Evolutionary conservation across 1,140 invertebrate species (phyloP), one percentile per base, ranked within the genome.

Genomic region (Drosophila albomicans): DNA sequence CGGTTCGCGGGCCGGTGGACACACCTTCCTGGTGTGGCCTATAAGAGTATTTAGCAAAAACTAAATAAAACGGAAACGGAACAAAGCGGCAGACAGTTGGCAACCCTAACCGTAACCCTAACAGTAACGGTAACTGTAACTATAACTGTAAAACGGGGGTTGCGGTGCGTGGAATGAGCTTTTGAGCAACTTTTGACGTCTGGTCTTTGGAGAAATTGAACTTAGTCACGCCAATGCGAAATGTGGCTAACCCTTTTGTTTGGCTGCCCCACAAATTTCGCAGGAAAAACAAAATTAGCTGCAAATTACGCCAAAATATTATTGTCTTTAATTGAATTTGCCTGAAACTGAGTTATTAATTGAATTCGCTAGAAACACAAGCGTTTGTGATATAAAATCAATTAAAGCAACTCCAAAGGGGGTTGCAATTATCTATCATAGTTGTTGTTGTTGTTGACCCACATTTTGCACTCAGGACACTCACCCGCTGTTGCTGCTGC

Each of bases 211-310:
- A 88, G 75, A 88, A 89, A 88, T 88, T 89, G 87, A 63, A 72
- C 62, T 75, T 49, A 89, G 84, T 88, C 84, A 88, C 84, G 84
- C 84, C 61, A 88, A 67, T 78, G 85, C 70, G 67, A 80, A 84
- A 74, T 32, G 25, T 11, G 48, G 57, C 71, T 74, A 88, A 88
- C 84, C 84, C 84, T 84, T 85, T 66, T 62, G 32, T 30, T 28
- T 58, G 41, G 46, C 58, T 65, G 62, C 48, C 65, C 74, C 81
- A 41, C 78, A 63, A 81, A 25, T 25, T 86, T 89, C 80, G 48
- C 59, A 71, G 78, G 80, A 88, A 88, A 88, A 68, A 64, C 66
- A 59, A 74, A 88, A 88, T 88, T 89, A 84, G 78, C 85, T 61
- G 62, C 67, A 74, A 88, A 88, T 80, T 84, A 78, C 85, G 68